phyloP scores from a whole-genome alignment of 2,888 invertebrate species.

The Tromatobia lineatoria region DNA sequence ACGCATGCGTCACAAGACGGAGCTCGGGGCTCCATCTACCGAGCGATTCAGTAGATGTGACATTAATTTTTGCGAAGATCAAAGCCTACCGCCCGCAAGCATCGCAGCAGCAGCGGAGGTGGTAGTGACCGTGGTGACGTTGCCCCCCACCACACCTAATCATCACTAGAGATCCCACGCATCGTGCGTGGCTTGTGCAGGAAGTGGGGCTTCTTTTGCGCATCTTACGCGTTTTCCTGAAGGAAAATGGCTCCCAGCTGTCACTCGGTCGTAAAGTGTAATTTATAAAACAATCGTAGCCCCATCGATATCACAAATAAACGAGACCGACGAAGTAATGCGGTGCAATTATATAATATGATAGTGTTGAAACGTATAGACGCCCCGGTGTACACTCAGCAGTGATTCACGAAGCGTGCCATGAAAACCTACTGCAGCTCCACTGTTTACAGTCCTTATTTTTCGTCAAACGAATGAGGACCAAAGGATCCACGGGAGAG shows the following conservation, averaged over 20 bases:
- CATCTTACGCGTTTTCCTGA: slow-evolving; percentile 80
- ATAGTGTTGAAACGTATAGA: slow-evolving; percentile 66
- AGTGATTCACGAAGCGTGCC: slow-evolving; percentile 73
- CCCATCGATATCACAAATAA: slow-evolving; percentile 26
- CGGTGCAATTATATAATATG: slow-evolving; percentile 77
- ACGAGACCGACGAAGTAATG: slow-evolving; percentile 64
- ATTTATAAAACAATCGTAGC: slow-evolving; percentile 64
- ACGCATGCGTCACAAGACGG: too few species aligned
- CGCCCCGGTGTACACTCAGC: slow-evolving; percentile 36
- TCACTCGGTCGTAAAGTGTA: slow-evolving; percentile 77
- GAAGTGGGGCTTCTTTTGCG: slow-evolving; percentile 79
- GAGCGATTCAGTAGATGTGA: too few species aligned
- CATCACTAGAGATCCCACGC: slow-evolving; percentile 57
- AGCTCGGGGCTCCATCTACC: too few species aligned
- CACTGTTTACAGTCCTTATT: slow-evolving; percentile 78
- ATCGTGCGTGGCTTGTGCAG: slow-evolving; percentile 71
- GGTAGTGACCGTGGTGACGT: slow-evolving; percentile 5
- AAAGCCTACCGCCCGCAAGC: neutral
- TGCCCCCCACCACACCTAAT: slow-evolving; percentile 6
- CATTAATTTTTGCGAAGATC: too few species aligned
- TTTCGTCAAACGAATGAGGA: slow-evolving; percentile 67
- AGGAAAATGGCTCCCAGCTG: slow-evolving; percentile 84
- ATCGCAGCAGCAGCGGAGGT: neutral
- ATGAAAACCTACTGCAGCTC: slow-evolving; percentile 76
- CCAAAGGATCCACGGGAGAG: neutral